Conservation (phyloP, 2,797 vertebrate genomes). For the Neomorphus geoffroyi region DNA sequence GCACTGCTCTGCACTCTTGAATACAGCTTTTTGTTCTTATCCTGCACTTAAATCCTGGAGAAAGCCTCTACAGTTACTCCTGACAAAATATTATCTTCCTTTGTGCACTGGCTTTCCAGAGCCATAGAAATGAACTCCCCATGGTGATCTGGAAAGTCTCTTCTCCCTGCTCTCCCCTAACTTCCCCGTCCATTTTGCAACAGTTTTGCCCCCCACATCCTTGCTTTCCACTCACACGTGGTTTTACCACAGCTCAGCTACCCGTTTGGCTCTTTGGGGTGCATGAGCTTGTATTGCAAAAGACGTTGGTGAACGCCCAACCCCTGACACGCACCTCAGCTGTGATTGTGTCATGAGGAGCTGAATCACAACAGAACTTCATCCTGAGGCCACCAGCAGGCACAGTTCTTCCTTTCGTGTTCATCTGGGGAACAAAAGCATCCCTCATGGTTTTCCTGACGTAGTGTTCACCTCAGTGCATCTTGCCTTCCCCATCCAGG, state of each 20-base stretch:
- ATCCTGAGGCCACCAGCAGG: not conserved
- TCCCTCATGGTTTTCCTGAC: fast-evolving
- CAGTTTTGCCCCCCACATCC: not conserved
- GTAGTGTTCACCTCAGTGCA: not conserved
- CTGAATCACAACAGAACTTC: not conserved
- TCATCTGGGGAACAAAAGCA: not conserved
- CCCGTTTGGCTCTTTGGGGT: not conserved
- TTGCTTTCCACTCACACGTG: fast-evolving
- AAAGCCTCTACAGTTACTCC: not conserved
- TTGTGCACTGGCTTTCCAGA: not conserved
- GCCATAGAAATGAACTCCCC: not conserved
- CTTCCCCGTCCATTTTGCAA: not conserved
- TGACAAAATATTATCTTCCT: not conserved
- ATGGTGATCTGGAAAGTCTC: too few species aligned
- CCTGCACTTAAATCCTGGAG: not conserved
- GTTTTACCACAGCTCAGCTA: not conserved
- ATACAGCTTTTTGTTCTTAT: not conserved
- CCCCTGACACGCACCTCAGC: not conserved
- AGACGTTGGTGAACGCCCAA: not conserved
- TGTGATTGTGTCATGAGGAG: fast-evolving
- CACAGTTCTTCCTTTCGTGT: not conserved
- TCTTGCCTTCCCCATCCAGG: not conserved
- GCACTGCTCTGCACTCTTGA: not conserved
- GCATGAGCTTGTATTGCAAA: fast-evolving
- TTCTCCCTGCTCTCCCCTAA: not conserved